Conservation (phyloP, 2,113 vertebrate species). For the Noctilio leporinus region DNA sequence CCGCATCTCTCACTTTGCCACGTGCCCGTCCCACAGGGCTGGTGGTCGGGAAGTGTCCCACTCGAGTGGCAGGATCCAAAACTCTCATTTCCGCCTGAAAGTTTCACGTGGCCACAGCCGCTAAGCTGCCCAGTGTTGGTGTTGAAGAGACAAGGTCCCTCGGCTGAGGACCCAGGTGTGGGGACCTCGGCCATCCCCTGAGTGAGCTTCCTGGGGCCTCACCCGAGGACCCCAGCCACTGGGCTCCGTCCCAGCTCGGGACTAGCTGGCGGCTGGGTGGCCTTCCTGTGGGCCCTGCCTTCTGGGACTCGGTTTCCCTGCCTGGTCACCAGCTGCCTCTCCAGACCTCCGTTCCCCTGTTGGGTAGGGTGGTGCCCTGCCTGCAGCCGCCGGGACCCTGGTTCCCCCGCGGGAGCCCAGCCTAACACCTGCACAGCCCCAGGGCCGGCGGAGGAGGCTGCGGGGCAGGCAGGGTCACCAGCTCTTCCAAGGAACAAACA, state of each 20-base stretch:
- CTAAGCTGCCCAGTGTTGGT: background rate
- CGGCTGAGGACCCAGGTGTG: fast-evolving
- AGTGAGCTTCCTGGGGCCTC: background rate
- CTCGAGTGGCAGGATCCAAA: background rate
- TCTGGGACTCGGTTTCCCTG: background rate
- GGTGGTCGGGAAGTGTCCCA: fast-evolving
- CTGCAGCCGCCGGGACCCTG: background rate
- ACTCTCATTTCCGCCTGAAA: background rate
- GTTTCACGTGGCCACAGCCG: fast-evolving
- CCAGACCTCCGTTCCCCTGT: background rate
- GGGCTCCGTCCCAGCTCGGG: background rate
- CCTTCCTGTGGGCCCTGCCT: fast-evolving
- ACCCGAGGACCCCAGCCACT: fast-evolving
- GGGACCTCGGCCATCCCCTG: background rate
- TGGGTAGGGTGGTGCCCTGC: background rate
- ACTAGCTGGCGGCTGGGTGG: too few relatives aligned
- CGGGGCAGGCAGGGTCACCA: fast-evolving
- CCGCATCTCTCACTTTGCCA: background rate
- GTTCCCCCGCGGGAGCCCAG: background rate
- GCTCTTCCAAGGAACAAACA: constrained; percentile 57
- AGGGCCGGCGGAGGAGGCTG: fast-evolving
- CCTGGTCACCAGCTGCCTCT: background rate
- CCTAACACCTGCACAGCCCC: too few relatives aligned
- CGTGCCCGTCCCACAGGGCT: fast-evolving
- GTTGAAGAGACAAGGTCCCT: background rate